Base-by-base conservation (phyloP, 2,113 vertebrate species). In the Pagrus major region DNA sequence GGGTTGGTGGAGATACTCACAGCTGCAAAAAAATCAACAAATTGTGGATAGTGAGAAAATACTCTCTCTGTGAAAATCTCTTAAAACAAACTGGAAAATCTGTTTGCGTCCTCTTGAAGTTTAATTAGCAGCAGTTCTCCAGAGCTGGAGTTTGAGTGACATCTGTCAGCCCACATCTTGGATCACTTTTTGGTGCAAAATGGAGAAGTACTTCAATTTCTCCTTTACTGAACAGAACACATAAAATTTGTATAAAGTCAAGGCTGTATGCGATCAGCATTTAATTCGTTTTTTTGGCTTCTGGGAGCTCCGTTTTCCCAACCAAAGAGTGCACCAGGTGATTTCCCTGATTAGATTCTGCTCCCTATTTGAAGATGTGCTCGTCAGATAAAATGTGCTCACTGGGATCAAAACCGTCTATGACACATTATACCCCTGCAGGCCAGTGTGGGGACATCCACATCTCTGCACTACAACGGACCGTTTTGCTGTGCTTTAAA, bases 331-430 rank as follows among this genome's bases (percentile, higher is more conserved):
- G 31, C n/a, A 51, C 3, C 51, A 25, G 51, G 42, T 33, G 52
- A 59, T 49, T 49, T 72, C 20, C n/a, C 60, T 25, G 51, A 58
- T 65, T 71, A n/a, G 55, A 25, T 49, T n/a, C 31, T 14, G 3
- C 70, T 37, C 42, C 49, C 14, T 12, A 9, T 14, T 21, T 60
- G 42, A 60, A 60, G 16, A 72, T 72, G n/a, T 51, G 44, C 23
- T 29, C 6, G n/a, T 47, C 74, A 12, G 41, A 23, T 10, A 21
- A 42, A 27, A 54, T 20, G 35, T 16, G 66, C 23, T 29, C 12
- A 71, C 0, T 56, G 25, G 25, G 20, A 58, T 11, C 21, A 47
- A 59, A 71, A 46, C 20, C 20, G n/a, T 35, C 18, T 23, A 49
- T 80, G 35, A 16, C 33, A 42, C 33, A 20, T 55, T 0, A n/a